Percentiles rank a stretch among this genome's conserved stretches.
phyloP scores from a whole-genome alignment of 2,888 invertebrate genomes.

The Hoplodrina blanda region DNA sequence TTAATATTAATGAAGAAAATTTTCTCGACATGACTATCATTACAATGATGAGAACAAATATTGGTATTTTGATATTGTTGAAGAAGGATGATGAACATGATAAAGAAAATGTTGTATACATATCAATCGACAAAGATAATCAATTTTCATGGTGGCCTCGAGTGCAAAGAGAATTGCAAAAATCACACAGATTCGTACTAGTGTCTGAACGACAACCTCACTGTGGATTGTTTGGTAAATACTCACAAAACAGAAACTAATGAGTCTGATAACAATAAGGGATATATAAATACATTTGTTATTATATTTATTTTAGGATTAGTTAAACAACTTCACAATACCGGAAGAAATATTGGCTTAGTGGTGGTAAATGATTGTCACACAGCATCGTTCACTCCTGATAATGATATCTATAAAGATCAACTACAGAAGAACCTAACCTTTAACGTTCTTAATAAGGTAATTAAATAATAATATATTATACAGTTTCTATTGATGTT shows the following conservation, averaged over 20 bases:
- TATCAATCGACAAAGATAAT: neutral
- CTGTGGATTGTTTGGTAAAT: conserved; percentile 7
- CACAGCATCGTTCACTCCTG: conserved; percentile 1
- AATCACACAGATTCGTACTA: neutral
- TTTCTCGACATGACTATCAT: too few relatives aligned
- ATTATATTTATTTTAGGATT: neutral
- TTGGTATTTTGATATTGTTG: neutral
- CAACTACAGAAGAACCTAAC: conserved; percentile 1
- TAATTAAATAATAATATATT: neutral
- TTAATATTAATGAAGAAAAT: too few relatives aligned
- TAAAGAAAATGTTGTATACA: conserved; percentile 5
- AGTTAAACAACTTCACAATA: neutral
- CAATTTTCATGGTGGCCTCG: conserved; percentile 5
- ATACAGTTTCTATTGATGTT: too few relatives aligned
- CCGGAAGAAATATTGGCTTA: neutral
- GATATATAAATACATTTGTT: neutral
- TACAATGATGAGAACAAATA: too few relatives aligned
- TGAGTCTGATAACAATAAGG: too few relatives aligned
- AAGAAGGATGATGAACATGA: neutral
- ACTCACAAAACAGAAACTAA: neutral
- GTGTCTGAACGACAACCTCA: conserved; percentile 6
- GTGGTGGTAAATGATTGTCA: conserved; percentile 1
- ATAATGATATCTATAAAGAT: neutral
- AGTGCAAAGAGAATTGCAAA: conserved; percentile 2
- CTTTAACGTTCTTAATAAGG: conserved; percentile 6